A percentile compares a stretch with the other conserved stretches of the same genome.
Evolutionary conservation across 2,888 invertebrate species (phyloP).

Genomic region (Autographa pulchrina): DNA sequence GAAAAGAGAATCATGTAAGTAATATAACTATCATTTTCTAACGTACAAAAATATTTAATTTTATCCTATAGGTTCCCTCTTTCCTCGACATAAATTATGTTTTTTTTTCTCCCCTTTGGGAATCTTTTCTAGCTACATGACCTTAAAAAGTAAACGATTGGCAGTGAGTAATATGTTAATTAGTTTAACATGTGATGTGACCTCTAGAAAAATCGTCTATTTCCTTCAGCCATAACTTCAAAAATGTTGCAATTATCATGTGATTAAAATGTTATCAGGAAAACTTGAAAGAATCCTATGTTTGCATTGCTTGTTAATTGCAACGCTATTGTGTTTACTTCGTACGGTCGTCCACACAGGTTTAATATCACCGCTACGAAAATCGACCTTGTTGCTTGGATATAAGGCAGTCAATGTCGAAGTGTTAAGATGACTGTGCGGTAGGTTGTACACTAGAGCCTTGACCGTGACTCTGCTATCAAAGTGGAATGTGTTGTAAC

Average conservation of each 20-base stretch:
- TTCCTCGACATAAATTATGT: no score
- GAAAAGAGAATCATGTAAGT: no score
- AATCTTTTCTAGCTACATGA: not conserved
- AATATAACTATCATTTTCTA: no score
- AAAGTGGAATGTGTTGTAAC: conserved; percentile 39
- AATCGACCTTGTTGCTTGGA: not conserved
- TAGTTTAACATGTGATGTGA: not conserved
- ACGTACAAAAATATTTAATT: no score
- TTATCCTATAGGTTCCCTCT: no score
- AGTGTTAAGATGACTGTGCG: conserved; percentile 13
- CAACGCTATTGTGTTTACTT: not conserved
- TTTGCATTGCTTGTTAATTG: conserved; percentile 1
- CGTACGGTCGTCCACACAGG: not conserved
- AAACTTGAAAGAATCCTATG: conserved; percentile 5
- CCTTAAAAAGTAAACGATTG: not conserved
- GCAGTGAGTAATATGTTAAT: not conserved
- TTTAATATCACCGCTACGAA: not conserved
- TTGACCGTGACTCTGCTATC: conserved; percentile 53
- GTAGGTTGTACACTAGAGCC: conserved; percentile 14
- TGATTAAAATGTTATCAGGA: conserved; percentile 6
- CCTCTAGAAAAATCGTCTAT: not conserved
- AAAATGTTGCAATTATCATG: conserved; percentile 7
- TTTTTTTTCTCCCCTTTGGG: no score
- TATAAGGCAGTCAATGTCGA: not conserved
- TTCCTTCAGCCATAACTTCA: not conserved